Evolutionary conservation across 2,888 invertebrate genomes (phyloP), one percentile per base, ranked within the genome.

Genomic region (Pinctada fucata): DNA sequence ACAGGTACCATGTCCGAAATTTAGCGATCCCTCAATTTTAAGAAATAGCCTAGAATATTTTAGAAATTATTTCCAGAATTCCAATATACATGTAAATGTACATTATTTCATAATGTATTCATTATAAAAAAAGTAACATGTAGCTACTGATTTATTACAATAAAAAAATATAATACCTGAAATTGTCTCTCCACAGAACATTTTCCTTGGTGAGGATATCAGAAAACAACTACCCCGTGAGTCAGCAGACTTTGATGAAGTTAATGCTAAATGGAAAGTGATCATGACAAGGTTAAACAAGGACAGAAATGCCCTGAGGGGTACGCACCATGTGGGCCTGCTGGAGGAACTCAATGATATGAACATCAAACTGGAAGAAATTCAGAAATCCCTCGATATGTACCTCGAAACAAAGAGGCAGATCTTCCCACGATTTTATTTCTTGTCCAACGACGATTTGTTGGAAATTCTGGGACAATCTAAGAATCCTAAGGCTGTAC

Each of bases 341-440:
- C 94, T 95, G 70, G 95, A 95, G 84, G 94, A 94, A 86, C 93
- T 97, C 75, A 95, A 95, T 83, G 93, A 94, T 85, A 95, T 97
- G 95, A 95, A 95, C 85, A 95, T 95, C 76, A 95, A 95, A 85
- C 93, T 97, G 82, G 97, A 97, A 91, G 93, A 94, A 58, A 96
- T 97, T 85, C 95, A 97, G 90, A 94, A 96, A 89, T 96, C 96
- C 0, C 93, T 97, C 74, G 97, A 97, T 92, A 95, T 95, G 90
- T 97, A 97, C 92, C 93, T 97, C 82, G 97, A 97, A 93, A 95
- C 96, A 0, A 97, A 97, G 91, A 94, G 97, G n/a, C 95, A 96
- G 91, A 91, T 96, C 67, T 97, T 97, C 92, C 97, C 97, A 13
- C 93, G 96, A 72, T 96, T 96, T 91, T 96, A 96, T 91, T 96